Percentiles rank a stretch among this genome's conserved stretches.
Conservation (phyloP, 2,113 vertebrate genomes). For the Psilopogon haemacephalus region DNA sequence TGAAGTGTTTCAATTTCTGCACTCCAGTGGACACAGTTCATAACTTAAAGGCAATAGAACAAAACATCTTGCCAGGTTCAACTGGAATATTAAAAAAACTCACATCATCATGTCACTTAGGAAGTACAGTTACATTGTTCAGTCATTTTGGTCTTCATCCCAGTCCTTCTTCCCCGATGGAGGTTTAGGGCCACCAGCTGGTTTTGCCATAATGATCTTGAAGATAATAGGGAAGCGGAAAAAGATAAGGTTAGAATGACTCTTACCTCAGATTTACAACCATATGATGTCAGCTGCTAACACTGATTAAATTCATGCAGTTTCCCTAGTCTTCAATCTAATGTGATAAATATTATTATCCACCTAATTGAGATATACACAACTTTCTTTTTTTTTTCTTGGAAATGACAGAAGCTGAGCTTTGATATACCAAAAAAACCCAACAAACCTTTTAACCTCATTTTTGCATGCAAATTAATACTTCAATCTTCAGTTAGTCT, state of each 20-base stretch:
- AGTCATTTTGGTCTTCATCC: constrained; percentile 93
- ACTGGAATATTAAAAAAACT: background rate
- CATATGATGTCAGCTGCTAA: background rate
- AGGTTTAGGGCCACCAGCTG: constrained; percentile 93
- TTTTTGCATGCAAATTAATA: constrained; percentile 27
- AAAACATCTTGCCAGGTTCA: background rate
- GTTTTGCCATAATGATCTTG: constrained; percentile 99
- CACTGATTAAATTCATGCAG: background rate
- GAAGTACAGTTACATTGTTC: constrained; percentile 48
- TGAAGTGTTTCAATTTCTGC: constrained; percentile 10
- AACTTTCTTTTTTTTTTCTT: background rate
- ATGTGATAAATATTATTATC: background rate
- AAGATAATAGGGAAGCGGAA: background rate
- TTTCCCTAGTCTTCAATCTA: background rate
- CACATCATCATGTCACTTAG: background rate
- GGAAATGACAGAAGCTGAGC: background rate
- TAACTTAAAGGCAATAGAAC: constrained; percentile 73
- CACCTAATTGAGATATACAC: background rate
- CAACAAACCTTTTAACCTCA: background rate
- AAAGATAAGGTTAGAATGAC: background rate
- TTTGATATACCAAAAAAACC: background rate
- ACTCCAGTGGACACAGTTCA: constrained; percentile 32
- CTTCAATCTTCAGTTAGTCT: background rate
- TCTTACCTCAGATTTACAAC: background rate
- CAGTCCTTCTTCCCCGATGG: constrained; percentile 93